Base-by-base conservation (phyloP, 2,113 vertebrate species). In the Xenopus laevis region DNA sequence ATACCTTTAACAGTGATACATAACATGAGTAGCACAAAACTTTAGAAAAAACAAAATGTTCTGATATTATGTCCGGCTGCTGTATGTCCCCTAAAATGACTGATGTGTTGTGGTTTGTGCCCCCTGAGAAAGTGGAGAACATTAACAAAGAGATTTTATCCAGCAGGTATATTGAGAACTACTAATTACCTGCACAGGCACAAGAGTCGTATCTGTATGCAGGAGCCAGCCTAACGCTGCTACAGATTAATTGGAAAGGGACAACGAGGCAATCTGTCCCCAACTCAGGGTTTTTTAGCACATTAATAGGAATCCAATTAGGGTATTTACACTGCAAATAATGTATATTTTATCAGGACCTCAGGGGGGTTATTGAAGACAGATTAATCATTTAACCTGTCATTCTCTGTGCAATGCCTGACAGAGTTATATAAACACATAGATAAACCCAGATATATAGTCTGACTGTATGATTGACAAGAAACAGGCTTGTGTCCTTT, bases 271-370 rank as follows among this genome's bases (percentile, higher is more conserved):
- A 75, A 75, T 75, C 73, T 75, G 73, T 75, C 73, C 73, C 73
- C 58, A 75, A 75, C 65, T 75, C 73, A 40, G 67, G 65, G 73
- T 65, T 75, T 75, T 75, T 75, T 75, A 74, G 73, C 73, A 75
- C 73, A 75, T 75, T 75, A 75, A 75, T 75, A 75, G 64, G 73
- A 75, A 63, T 63, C 57, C 73, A 75, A 75, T 75, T 75, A 75
- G 73, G 66, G 73, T 75, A 75, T 75, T 75, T 75, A 69, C 73
- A 68, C 73, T 75, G 66, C 73, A 75, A 75, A 75, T 75, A 75
- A 75, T 75, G 58, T 75, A 65, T 65, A 68, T 75, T 75, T 75
- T 75, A 75, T 63, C 67, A 53, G 23, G 61, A 68, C 73, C 73
- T 69, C 73, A 27, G 44, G 73, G 27, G 73, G 65, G 58, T 75